These are phyloP conservation scores for Hemitrygon akajei DNA, from an alignment of 2,797 vertebrate genomes.

Conservation along the genomic window DNA sequence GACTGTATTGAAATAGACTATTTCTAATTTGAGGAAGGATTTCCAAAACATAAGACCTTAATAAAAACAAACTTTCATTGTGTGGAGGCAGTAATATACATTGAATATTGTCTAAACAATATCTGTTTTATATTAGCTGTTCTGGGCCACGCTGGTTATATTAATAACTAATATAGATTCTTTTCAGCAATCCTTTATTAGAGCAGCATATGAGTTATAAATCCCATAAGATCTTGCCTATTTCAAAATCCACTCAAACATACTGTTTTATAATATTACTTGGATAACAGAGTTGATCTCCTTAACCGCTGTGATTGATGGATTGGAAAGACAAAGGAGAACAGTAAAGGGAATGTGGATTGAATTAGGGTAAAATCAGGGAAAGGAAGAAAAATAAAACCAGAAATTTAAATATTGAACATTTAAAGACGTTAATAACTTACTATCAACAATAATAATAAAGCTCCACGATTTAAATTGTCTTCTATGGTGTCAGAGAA, in stretches of 20 bases:
- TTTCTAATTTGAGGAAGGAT: not conserved
- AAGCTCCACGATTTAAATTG: not conserved
- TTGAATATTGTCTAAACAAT: not conserved
- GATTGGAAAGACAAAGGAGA: not conserved
- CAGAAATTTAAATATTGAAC: not conserved
- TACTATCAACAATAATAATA: not conserved
- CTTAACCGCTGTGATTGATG: not conserved
- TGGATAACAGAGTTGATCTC: not conserved
- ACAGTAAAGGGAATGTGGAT: not conserved
- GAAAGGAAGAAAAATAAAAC: not conserved
- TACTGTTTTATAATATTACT: not conserved
- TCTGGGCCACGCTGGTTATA: no score
- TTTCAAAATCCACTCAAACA: not conserved
- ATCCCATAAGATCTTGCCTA: not conserved
- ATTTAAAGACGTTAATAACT: not conserved
- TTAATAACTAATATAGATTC: no score
- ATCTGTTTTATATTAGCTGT: no score
- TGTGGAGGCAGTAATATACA: no score
- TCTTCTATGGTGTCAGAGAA: no score
- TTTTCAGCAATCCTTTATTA: no score
- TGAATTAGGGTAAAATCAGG: not conserved
- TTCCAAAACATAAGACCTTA: not conserved
- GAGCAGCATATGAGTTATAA: not conserved
- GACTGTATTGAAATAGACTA: not conserved
- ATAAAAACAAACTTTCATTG: not conserved